Evolutionary conservation across 2,113 vertebrate species (phyloP).

Genomic region (Hepsetus odoe): DNA sequence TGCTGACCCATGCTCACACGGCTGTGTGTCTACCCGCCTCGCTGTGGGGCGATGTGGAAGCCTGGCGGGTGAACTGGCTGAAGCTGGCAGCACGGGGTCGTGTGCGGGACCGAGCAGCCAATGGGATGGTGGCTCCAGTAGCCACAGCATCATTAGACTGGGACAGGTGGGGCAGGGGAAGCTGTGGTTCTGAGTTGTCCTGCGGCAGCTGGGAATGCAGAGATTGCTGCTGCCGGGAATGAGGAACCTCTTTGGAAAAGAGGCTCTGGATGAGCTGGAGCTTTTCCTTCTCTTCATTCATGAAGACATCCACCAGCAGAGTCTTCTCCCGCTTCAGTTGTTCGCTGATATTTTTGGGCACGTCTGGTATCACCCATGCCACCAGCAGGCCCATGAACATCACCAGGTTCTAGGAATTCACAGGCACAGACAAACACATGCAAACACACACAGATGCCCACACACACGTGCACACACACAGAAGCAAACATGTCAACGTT

Average conservation of each 20-base stretch:
- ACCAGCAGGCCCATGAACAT: conserved; percentile 95
- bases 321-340: conserved; percentile 94
- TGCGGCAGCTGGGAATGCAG: conserved; percentile 46
- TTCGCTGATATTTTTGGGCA: conserved; percentile 92
- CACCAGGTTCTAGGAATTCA: conserved; percentile 85
- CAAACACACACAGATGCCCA: no score
- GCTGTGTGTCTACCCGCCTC: conserved; percentile 82
- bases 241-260: conserved; percentile 68
- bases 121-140: conserved; percentile 12
- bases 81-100: conserved; percentile 82
- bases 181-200: conserved; percentile 55
- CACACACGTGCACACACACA: conserved; percentile 8
- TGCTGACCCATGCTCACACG: conserved; percentile 76
- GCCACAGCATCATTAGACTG: conserved; percentile 38
- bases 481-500: neutral
- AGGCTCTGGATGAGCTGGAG: conserved; percentile 78
- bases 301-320: conserved; percentile 89
- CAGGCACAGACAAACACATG: neutral
- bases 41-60: conserved; percentile 58
- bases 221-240: conserved; percentile 23
- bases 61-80: conserved; percentile 72
- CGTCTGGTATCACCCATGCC: conserved; percentile 94
- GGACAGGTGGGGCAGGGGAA: conserved; percentile 55
- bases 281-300: conserved; percentile 89
- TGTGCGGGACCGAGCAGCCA: conserved; percentile 52